phyloP scores from a whole-genome alignment of 2,888 invertebrate genomes.

The Synanthedon myopaeformis region DNA sequence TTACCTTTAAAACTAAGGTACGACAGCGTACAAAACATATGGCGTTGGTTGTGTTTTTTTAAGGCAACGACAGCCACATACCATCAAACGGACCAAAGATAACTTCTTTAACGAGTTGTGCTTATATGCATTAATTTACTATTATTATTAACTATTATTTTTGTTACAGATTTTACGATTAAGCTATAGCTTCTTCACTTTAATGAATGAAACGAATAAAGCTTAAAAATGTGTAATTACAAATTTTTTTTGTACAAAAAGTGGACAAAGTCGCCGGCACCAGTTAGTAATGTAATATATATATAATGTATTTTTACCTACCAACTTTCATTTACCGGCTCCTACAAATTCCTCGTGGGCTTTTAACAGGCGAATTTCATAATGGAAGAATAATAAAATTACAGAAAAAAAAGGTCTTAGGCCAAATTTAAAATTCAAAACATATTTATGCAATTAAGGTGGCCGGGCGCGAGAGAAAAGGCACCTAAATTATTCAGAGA shows the following conservation, averaged over 20 bases:
- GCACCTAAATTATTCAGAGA: neutral
- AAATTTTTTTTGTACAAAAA: no score
- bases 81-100: no score
- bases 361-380: constrained; percentile 14
- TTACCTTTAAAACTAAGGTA: no score
- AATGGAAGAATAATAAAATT: constrained; percentile 20
- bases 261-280: neutral
- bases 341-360: constrained; percentile 10
- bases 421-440: constrained; percentile 13
- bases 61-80: no score
- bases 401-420: constrained; percentile 9
- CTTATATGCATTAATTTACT: neutral
- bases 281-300: neutral
- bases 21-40: no score
- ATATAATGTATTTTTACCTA: neutral
- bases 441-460: constrained; percentile 11
- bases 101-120: neutral
- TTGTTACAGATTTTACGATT: constrained; percentile 38
- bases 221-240: no score
- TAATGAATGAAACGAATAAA: constrained; percentile 29
- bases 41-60: no score
- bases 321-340: neutral
- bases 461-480: constrained; percentile 3
- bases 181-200: constrained; percentile 47
- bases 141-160: neutral